Conservation (phyloP, 1,140 invertebrate species). For the Drosophila pectinifera region DNA sequence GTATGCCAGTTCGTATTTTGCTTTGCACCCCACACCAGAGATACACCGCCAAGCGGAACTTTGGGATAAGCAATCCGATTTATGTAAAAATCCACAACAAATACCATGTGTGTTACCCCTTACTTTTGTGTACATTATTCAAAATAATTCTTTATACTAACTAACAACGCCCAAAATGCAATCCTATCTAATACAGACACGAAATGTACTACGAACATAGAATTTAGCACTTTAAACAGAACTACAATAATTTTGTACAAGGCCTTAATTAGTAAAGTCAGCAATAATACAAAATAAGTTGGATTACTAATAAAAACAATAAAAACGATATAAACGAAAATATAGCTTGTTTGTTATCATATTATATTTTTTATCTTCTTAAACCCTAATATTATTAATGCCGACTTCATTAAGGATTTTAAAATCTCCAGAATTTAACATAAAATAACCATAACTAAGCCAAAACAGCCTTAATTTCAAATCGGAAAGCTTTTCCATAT, state of each 20-base stretch:
- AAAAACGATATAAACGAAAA: constrained; percentile 36
- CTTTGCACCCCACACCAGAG: constrained; percentile 12
- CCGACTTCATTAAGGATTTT: no score
- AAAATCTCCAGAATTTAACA: no score
- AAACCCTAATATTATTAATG: no score
- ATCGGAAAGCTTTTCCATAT: no score
- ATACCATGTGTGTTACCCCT: constrained; percentile 14
- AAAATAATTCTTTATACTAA: constrained; percentile 62
- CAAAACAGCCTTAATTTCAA: no score
- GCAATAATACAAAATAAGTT: constrained; percentile 80
- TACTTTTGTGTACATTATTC: constrained; percentile 75
- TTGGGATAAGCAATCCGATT: constrained; percentile 24
- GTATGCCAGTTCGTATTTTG: constrained; percentile 51
- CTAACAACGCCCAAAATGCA: constrained; percentile 55
- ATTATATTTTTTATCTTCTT: no score
- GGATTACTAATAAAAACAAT: constrained; percentile 77
- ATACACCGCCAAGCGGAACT: constrained; percentile 42
- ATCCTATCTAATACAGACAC: constrained; percentile 46
- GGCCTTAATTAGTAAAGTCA: constrained; percentile 83
- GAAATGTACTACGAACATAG: constrained; percentile 65
- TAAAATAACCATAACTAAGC: no score
- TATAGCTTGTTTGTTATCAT: no score
- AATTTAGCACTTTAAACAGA: constrained; percentile 73
- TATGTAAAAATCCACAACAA: constrained; percentile 35
- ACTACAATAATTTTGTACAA: constrained; percentile 83